Base-by-base conservation (phyloP, 1,140 invertebrate species). In the Euwallacea fornicatus region DNA sequence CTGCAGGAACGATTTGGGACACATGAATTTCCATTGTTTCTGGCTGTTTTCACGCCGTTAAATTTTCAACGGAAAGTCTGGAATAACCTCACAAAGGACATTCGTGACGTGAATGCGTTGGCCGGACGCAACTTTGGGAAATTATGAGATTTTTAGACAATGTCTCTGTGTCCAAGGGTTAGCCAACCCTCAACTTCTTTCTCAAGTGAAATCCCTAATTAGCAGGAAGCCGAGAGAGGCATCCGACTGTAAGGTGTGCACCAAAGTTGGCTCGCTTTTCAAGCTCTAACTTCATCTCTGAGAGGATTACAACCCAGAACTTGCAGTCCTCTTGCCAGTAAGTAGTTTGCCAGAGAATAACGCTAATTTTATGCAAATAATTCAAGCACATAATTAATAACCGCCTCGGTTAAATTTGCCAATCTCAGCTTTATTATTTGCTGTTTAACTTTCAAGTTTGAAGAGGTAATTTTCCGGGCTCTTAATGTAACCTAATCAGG, bases 341-440 rank as follows among this genome's bases (percentile, higher is more conserved):
- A 50, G 55, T 43, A 68, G 66, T 61, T 54, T 69, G 47, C 59
- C 43, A 62, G 67, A 62, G 62, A 69, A 61, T 69, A 69, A 69
- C 62, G 67, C 62, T 69, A 69, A 69, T 69, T 69, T 69, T 62
- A 69, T 69, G 67, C 67, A 69, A 62, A 69, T 69, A 69, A 69
- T 62, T 69, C 67, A 69, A 69, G 59, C 67, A 55, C 11, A 69
- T 69, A 62, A 69, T 69, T 69, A 59, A 62, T 69, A 62, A 50
- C 46, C 46, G 46, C 46, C 13, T 50, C 46, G 46, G 13, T 13
- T 50, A 50, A 13, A 13, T 50, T 50, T 50, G 13, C 46, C 0
- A 50, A 50, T 50, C 13, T 33, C 10, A 15, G 13, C 33, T 58
- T 21, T 21, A 53, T 53, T 53, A 21, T 58, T 21, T 56, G 15